phyloP scores from a whole-genome alignment of 1,140 invertebrate species.

The Zaprionus davidi region DNA sequence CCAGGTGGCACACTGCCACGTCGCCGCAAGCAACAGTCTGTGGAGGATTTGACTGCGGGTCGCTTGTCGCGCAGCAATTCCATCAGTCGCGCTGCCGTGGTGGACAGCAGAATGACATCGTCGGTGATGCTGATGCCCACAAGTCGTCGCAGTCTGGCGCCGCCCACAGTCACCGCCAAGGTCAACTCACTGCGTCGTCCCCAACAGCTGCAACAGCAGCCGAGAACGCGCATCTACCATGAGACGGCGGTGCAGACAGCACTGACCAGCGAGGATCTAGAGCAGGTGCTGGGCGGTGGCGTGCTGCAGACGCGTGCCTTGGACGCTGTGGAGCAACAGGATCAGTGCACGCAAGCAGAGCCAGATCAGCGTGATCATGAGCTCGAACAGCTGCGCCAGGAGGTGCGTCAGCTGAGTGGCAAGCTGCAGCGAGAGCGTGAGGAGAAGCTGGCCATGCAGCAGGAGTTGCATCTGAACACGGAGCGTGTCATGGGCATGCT shows the following conservation, averaged over 20 bases:
- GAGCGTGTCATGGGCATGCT: constrained; percentile 89
- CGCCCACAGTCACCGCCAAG: constrained; percentile 69
- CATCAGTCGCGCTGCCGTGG: constrained; percentile 72
- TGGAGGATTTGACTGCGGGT: constrained; percentile 84
- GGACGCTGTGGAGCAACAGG: constrained; percentile 84
- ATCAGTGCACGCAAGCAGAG: constrained; percentile 88
- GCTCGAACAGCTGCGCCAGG: constrained; percentile 86
- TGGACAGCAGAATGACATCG: constrained; percentile 82
- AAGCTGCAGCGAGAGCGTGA: constrained; percentile 87
- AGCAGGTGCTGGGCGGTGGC: constrained; percentile 88
- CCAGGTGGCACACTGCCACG: constrained; percentile 89
- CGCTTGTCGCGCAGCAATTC: constrained; percentile 83
- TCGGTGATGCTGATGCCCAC: constrained; percentile 78
- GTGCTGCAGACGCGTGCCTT: constrained; percentile 81
- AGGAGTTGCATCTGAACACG: constrained; percentile 90
- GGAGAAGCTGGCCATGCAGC: constrained; percentile 89
- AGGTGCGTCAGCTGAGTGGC: constrained; percentile 84
- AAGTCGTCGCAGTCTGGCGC: constrained; percentile 55
- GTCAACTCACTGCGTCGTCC: constrained; percentile 66
- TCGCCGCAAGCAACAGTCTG: constrained; percentile 86
- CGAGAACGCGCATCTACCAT: constrained; percentile 90
- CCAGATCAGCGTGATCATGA: constrained; percentile 87
- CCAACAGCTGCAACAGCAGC: constrained; percentile 27
- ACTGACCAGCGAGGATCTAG: constrained; percentile 88
- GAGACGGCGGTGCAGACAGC: constrained; percentile 91